phyloP scores from a whole-genome alignment of 2,113 vertebrate genomes.

The Nerophis lumbriciformis region DNA sequence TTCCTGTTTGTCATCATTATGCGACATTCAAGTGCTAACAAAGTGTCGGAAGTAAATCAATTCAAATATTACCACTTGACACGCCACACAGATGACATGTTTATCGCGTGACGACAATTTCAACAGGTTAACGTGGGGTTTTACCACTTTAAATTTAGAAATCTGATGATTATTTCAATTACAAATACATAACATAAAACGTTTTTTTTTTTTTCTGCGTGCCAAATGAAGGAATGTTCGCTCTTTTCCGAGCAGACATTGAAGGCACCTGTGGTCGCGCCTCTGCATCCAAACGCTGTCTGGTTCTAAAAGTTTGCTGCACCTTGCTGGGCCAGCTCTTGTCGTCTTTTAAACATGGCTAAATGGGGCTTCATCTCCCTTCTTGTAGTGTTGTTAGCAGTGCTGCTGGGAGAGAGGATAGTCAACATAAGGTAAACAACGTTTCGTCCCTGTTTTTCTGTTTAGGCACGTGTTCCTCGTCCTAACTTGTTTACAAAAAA shows the following conservation, averaged over 20 bases:
- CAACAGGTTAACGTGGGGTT: background rate
- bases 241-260: background rate
- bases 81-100: background rate
- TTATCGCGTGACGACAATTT: background rate
- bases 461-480: background rate
- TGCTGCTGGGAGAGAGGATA: conserved; percentile 58
- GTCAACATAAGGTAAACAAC: conserved; percentile 53
- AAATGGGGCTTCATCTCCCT: conserved; percentile 41
- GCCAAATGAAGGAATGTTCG: no score
- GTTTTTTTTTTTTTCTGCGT: background rate
- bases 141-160: background rate
- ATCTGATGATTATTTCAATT: background rate
- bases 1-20: background rate
- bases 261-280: conserved; percentile 33
- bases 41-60: background rate
- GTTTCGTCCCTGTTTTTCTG: background rate
- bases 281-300: rapidly evolving
- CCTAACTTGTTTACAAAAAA: background rate
- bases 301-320: background rate
- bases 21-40: background rate
- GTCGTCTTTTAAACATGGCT: conserved; percentile 51
- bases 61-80: rapidly evolving
- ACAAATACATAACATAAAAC: background rate
- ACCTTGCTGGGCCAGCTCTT: rapidly evolving
- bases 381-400: conserved; percentile 37